phyloP scores from a whole-genome alignment of 2,888 invertebrate genomes.

The Agrotis segetum region DNA sequence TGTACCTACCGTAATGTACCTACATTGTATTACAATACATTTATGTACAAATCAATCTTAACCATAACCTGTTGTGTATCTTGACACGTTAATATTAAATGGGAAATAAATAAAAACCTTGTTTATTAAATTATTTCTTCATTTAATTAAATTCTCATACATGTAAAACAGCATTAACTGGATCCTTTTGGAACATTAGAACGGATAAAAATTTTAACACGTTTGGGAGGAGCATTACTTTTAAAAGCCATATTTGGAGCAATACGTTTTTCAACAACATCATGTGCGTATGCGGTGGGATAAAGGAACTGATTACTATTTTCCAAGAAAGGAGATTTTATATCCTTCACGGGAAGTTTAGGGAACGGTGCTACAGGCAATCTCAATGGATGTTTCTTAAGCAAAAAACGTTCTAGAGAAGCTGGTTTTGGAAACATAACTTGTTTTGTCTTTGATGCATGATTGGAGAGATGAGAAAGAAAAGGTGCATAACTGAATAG shows the following conservation, averaged over 20 bases:
- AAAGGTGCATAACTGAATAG: slow-evolving; percentile 23
- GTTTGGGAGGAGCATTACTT: slow-evolving; percentile 48
- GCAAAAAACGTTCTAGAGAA: slow-evolving; percentile 13
- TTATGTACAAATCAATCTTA: too few species aligned
- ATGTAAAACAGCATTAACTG: slow-evolving; percentile 11
- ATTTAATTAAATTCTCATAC: slow-evolving; percentile 9
- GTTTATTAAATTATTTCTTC: neutral
- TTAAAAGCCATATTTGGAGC: slow-evolving; percentile 66
- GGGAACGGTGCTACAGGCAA: slow-evolving; percentile 13
- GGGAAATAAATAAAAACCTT: slow-evolving; percentile 21
- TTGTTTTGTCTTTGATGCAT: slow-evolving; percentile 4
- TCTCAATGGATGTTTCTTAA: slow-evolving; percentile 10
- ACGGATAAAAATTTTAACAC: slow-evolving; percentile 49
- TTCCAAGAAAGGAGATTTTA: neutral
- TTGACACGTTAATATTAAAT: too few species aligned
- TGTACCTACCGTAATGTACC: too few species aligned
- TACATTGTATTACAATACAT: too few species aligned
- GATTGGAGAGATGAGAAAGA: slow-evolving; percentile 16
- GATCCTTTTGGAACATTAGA: slow-evolving; percentile 24
- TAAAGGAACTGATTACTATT: slow-evolving; percentile 1
- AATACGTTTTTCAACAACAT: slow-evolving; percentile 70
- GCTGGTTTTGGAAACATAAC: slow-evolving; percentile 8
- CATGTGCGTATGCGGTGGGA: slow-evolving; percentile 59
- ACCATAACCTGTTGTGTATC: too few species aligned
- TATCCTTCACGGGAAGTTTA: neutral